Base-by-base conservation (phyloP, 2,797 vertebrate species). In the Carduelis carduelis region DNA sequence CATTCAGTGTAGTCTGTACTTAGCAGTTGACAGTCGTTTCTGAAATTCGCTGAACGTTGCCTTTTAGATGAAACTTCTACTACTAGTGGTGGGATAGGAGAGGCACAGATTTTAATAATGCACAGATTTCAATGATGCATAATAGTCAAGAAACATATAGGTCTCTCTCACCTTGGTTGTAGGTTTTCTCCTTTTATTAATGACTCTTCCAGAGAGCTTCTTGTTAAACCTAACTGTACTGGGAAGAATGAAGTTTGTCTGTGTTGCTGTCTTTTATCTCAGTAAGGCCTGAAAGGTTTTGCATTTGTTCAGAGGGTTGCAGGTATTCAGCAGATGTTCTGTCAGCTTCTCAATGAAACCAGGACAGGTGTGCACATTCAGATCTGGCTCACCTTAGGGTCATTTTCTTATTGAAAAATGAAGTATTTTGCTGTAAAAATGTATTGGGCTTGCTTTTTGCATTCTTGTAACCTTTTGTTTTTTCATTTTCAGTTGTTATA, bases 401-500 rank as follows among this genome's bases (percentile, higher is more conserved):
- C 34, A 44, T 82, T 91, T 88, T 68, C 47, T 86, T 93, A 41
- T 14, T 71, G 57, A 87, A 94, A 87, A 69, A 24, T 27, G 12
- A 70, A 83, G 20, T 37, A 18, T 83, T 93, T 65, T 92, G 11
- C 32, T 84, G 35, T 89, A 57, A 55, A 83, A 91, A 49, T 78
- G 12, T 84, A 30, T 61, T 76, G 1, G 39, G 22, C 60, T 89
- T 92, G 49, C 50, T 87, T 91, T 78, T 83, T 74, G 26, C 27
- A 35, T 92, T 91, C 60, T 68, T 78, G 46, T 96, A 95, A 95
- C 32, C 27, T 83, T 44, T 68, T 82, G 76, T 84, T 60, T 96
- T 90, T 98, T 97, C n/a, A 43, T 95, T 97, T 98, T 75, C 96
- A 99, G 99, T 99, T 98, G 99, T 99, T 96, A 97, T 99, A 98